A percentile compares a stretch with the other conserved stretches of the same genome.
phyloP scores from a whole-genome alignment of 2,797 vertebrate genomes.

The Chaenodraco wilsoni region DNA sequence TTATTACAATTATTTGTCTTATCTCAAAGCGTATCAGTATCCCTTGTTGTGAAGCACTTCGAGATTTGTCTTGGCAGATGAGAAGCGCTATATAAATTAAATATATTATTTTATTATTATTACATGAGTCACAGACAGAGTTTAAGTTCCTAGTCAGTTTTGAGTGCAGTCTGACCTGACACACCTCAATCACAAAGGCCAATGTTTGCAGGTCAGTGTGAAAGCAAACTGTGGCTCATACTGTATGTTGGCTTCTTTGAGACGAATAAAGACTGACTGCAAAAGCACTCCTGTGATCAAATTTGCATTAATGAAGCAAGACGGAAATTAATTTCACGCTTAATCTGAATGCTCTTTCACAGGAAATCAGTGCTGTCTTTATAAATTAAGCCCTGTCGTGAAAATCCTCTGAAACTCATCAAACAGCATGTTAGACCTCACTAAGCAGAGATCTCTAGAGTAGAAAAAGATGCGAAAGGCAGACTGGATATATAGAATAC shows the following conservation, averaged over 20 bases:
- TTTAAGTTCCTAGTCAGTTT: neutral
- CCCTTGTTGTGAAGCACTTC: too few species aligned
- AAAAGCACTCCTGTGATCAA: neutral
- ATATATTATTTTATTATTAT: too few species aligned
- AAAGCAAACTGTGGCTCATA: neutral
- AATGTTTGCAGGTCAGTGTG: neutral
- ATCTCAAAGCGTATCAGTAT: too few species aligned
- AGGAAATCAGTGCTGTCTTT: too few species aligned
- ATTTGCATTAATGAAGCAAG: neutral
- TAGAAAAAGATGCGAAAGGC: neutral
- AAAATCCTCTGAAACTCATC: too few species aligned
- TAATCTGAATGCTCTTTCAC: neutral
- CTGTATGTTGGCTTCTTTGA: neutral
- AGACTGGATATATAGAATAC: neutral
- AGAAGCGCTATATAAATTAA: too few species aligned
- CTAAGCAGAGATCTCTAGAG: fast-evolving
- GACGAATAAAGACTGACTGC: neutral
- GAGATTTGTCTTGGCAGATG: too few species aligned
- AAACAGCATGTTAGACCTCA: neutral
- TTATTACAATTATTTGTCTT: too few species aligned
- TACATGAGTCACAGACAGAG: neutral
- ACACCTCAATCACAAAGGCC: neutral
- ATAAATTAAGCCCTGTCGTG: too few species aligned
- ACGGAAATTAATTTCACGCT: neutral
- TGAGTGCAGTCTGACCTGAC: neutral